Evolutionary conservation across 2,888 invertebrate genomes (phyloP).

Genomic region (Watsonalla binaria): DNA sequence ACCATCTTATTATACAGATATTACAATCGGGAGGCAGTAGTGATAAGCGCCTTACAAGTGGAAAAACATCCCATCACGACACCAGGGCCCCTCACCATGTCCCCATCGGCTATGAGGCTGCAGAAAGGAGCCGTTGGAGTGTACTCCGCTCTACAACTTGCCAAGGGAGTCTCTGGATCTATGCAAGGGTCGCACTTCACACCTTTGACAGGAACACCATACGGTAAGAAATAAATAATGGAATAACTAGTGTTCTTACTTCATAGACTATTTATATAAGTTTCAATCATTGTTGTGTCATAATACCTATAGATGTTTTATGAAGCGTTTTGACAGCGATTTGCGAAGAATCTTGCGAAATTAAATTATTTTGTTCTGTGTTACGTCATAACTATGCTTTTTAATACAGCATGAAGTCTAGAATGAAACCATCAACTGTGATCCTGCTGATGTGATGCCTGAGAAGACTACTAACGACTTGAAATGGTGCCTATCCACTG

Average conservation of each 20-base stretch:
- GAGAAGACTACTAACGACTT: no score
- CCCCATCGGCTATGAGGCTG: conserved; percentile 80
- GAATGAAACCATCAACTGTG: no score
- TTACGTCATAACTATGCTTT: no score
- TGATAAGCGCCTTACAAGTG: conserved; percentile 94
- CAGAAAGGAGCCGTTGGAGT: conserved; percentile 70
- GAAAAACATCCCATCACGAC: conserved; percentile 94
- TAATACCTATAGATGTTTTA: neutral
- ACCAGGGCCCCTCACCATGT: conserved; percentile 89
- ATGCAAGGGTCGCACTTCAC: conserved; percentile 81
- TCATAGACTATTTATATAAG: no score
- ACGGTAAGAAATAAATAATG: conserved; percentile 40
- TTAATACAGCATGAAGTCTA: no score
- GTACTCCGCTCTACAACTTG: conserved; percentile 75
- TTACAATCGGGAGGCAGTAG: conserved; percentile 94
- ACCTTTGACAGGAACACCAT: conserved; percentile 80
- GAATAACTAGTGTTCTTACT: neutral
- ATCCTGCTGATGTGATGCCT: no score
- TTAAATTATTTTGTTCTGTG: no score
- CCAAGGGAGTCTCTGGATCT: conserved; percentile 66
- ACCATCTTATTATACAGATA: conserved; percentile 78
- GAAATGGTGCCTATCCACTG: neutral
- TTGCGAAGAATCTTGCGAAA: no score
- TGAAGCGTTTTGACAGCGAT: neutral
- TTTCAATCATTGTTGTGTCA: neutral